phyloP scores from a whole-genome alignment of 2,888 invertebrate species.

The Tortrix viridana region DNA sequence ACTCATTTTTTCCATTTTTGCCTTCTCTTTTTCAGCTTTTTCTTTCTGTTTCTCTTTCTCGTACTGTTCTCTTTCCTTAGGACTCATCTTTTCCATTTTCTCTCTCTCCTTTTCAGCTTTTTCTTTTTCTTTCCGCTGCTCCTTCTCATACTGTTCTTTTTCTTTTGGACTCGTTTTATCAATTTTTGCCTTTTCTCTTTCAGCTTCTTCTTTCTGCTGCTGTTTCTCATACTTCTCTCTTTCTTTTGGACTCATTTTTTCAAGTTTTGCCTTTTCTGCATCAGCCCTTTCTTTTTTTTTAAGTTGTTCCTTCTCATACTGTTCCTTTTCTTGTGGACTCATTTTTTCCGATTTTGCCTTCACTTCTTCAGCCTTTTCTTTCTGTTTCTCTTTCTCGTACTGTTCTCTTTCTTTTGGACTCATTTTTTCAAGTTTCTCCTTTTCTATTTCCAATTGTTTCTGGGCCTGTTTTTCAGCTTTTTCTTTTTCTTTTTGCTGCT shows the following conservation, averaged over 20 bases:
- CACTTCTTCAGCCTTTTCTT: not conserved
- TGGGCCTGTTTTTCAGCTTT: not conserved
- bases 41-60: too few species aligned
- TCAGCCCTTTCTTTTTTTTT: too few species aligned
- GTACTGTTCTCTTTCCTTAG: not conserved
- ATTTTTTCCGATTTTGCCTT: not conserved
- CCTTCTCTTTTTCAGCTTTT: too few species aligned
- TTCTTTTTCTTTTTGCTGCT: not conserved
- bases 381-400: not conserved
- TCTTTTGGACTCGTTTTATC: too few species aligned
- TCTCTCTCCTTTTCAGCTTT: not conserved
- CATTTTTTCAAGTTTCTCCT: too few species aligned
- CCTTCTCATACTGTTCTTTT: not conserved
- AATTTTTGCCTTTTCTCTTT: not conserved
- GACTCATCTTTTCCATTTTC: constrained; percentile 1
- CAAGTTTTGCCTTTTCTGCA: too few species aligned
- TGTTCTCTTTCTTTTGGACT: not conserved
- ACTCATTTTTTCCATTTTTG: too few species aligned
- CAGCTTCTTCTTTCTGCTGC: not conserved
- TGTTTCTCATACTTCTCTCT: too few species aligned
- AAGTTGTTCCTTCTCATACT: too few species aligned
- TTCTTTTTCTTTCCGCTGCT: not conserved
- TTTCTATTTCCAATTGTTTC: too few species aligned
- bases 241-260: too few species aligned
- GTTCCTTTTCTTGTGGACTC: too few species aligned